Percentiles rank a stretch among this genome's conserved stretches.
Conservation (phyloP, 1,140 invertebrate species). For the Drosophila nasuta region DNA sequence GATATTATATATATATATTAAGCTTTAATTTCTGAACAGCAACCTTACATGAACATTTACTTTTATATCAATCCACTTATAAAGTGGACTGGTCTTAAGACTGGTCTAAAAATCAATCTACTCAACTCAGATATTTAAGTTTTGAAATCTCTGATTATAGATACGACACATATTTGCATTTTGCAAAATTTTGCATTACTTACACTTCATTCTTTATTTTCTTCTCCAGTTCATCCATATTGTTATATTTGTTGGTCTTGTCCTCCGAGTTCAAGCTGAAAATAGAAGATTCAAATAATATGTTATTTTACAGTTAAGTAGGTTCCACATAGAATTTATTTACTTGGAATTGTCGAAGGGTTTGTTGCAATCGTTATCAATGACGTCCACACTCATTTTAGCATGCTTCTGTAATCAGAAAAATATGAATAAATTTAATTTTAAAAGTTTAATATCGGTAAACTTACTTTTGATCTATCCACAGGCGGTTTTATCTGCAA, state of each 20-base stretch:
- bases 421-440: not conserved
- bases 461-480: slow-evolving; percentile 71
- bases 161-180: not conserved
- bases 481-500: slow-evolving; percentile 63
- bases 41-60: too few relatives aligned
- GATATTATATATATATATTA: too few relatives aligned
- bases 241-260: slow-evolving; percentile 71
- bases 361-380: slow-evolving; percentile 84
- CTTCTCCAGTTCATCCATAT: slow-evolving; percentile 84
- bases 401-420: slow-evolving; percentile 69
- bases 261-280: slow-evolving; percentile 74
- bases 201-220: slow-evolving; percentile 85
- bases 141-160: too few relatives aligned
- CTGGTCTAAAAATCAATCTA: too few relatives aligned
- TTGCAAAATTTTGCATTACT: slow-evolving; percentile 17
- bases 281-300: not conserved
- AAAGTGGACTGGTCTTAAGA: too few relatives aligned
- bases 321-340: slow-evolving; percentile 15
- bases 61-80: too few relatives aligned
- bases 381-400: slow-evolving; percentile 84
- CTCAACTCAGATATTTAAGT: too few relatives aligned
- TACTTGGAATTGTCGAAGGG: slow-evolving; percentile 80
- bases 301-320: not conserved
- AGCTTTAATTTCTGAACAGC: too few relatives aligned
- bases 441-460: not conserved